Conservation (phyloP, 2,113 vertebrate genomes). For the Abramis brama region DNA sequence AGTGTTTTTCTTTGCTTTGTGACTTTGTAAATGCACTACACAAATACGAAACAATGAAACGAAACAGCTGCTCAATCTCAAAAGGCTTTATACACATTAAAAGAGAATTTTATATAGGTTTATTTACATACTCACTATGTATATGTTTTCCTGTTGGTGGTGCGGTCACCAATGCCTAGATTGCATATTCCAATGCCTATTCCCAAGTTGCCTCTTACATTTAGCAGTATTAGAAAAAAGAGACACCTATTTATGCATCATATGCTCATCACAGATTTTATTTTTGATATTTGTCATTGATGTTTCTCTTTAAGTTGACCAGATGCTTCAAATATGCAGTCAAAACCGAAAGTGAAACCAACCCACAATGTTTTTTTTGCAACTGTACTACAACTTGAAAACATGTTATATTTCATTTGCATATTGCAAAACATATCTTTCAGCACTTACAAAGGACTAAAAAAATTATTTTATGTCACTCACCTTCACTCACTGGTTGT, state of each 20-base stretch:
- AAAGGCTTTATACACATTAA: slow-evolving; percentile 37
- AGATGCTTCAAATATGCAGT: slow-evolving; percentile 26
- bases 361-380: neutral
- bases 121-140: slow-evolving; percentile 43
- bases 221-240: slow-evolving; percentile 37
- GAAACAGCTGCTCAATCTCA: slow-evolving; percentile 22
- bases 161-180: slow-evolving; percentile 39
- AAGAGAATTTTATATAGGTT: slow-evolving; percentile 41
- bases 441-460: neutral
- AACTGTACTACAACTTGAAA: slow-evolving; percentile 22
- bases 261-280: slow-evolving; percentile 48
- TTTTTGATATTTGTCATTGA: slow-evolving; percentile 43
- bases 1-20: slow-evolving; percentile 49
- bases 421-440: neutral
- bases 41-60: slow-evolving; percentile 33
- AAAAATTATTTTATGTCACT: neutral
- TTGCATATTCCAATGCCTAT: too few relatives aligned
- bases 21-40: slow-evolving; percentile 84
- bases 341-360: slow-evolving; percentile 2
- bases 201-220: slow-evolving; percentile 56
- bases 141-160: slow-evolving; percentile 39
- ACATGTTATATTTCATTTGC: neutral
- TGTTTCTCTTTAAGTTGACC: slow-evolving; percentile 10
- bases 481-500: slow-evolving; percentile 19
- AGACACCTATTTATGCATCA: slow-evolving; percentile 37